Conservation (phyloP, 2,888 invertebrate species). For the Latrodectus hesperus region DNA sequence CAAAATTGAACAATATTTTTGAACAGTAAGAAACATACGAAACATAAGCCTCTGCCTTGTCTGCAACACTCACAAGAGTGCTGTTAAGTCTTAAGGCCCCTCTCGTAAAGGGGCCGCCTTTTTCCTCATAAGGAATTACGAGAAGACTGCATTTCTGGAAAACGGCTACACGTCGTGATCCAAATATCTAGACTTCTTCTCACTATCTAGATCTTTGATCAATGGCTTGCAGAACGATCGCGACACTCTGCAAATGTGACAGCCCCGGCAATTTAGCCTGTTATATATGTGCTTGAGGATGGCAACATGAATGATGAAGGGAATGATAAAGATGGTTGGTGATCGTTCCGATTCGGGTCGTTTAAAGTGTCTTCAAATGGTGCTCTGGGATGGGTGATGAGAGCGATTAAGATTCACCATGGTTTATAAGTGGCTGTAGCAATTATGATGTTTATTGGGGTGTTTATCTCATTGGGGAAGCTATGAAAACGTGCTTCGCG, state of each 20-base stretch:
- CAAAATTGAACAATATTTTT: too few species aligned
- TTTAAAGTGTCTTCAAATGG: not conserved
- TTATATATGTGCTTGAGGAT: constrained; percentile 51
- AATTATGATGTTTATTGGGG: constrained; percentile 37
- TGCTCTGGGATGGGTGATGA: constrained; percentile 16
- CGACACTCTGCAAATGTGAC: constrained; percentile 36
- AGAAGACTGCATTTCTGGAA: not conserved
- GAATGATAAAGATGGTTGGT: constrained; percentile 40
- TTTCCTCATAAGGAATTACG: not conserved
- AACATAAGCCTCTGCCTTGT: not conserved
- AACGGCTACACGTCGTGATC: not conserved
- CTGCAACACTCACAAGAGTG: not conserved
- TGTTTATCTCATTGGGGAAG: not conserved
- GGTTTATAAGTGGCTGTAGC: constrained; percentile 7
- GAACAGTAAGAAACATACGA: too few species aligned
- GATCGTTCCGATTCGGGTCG: not conserved
- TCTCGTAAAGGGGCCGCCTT: not conserved
- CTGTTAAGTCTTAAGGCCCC: not conserved
- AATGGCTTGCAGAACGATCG: constrained; percentile 38
- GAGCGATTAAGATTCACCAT: not conserved
- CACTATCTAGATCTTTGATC: constrained; percentile 25
- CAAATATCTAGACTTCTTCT: not conserved
- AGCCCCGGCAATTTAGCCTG: constrained; percentile 45
- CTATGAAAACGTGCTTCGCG: too few species aligned
- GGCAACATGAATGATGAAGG: constrained; percentile 45